phyloP scores from a whole-genome alignment of 2,113 vertebrate genomes.

The Orthonyx spaldingii region DNA sequence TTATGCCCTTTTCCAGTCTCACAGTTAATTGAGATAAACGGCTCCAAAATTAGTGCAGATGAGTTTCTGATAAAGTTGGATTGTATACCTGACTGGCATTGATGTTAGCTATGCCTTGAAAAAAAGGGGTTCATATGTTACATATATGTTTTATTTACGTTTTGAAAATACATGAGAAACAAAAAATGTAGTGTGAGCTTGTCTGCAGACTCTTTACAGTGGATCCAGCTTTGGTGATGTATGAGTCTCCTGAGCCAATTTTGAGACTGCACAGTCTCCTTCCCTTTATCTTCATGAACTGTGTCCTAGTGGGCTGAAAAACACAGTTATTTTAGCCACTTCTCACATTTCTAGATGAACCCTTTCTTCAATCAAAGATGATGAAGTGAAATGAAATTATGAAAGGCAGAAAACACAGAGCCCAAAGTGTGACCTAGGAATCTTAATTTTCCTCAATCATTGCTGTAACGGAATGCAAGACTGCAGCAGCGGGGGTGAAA shows the following conservation, averaged over 20 bases:
- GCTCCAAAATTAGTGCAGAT: neutral
- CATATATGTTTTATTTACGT: neutral
- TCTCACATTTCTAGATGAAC: conserved; percentile 49
- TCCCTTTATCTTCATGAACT: neutral
- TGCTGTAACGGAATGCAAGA: conserved; percentile 73
- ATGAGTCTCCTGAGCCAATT: neutral
- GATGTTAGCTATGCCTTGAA: neutral
- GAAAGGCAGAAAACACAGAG: conserved; percentile 69
- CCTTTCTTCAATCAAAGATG: conserved; percentile 42
- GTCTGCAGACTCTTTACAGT: neutral
- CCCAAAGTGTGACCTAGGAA: conserved; percentile 73
- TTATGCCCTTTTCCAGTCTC: neutral
- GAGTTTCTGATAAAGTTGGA: neutral
- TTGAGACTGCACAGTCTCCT: neutral
- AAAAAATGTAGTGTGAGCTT: neutral
- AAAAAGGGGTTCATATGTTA: neutral
- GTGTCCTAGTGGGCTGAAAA: neutral
- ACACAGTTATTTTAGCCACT: neutral
- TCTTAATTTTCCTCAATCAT: conserved; percentile 78
- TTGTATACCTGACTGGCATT: neutral
- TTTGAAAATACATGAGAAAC: neutral
- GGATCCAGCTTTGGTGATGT: neutral
- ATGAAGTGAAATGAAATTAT: conserved; percentile 68
- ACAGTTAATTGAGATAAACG: neutral
- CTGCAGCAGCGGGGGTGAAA: conserved; percentile 76